phyloP scores from a whole-genome alignment of 2,888 invertebrate genomes.

The Hesperia comma region DNA sequence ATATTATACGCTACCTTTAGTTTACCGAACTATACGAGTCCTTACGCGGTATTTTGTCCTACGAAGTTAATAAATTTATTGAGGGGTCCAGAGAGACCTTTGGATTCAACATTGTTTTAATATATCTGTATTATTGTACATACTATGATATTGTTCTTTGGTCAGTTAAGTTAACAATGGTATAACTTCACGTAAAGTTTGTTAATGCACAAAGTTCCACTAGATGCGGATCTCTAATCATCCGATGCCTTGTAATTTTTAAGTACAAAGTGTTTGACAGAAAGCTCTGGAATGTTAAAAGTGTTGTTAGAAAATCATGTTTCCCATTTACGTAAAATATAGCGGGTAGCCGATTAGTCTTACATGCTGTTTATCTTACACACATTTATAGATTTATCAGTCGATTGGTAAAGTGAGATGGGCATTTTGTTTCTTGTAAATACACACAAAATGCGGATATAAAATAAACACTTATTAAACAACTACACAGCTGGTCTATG shows the following conservation, averaged over 20 bases:
- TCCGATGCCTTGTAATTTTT: conserved; percentile 69
- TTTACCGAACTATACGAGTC: too few relatives aligned
- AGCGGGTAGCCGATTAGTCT: conserved; percentile 21
- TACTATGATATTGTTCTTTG: conserved; percentile 44
- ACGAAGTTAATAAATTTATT: too few relatives aligned
- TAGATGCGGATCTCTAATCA: conserved; percentile 57
- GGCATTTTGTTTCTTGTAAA: conserved; percentile 65
- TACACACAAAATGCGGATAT: conserved; percentile 50
- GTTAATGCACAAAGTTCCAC: conserved; percentile 66
- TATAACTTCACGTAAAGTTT: conserved; percentile 27
- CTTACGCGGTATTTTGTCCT: too few relatives aligned
- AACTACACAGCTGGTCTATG: conserved; percentile 66
- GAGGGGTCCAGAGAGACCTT: too few relatives aligned
- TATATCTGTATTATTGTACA: conserved; percentile 10
- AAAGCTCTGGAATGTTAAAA: conserved; percentile 33
- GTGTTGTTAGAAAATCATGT: conserved; percentile 14
- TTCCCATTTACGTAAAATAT: conserved; percentile 7
- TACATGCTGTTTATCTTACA: conserved; percentile 13
- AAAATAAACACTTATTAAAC: conserved; percentile 51
- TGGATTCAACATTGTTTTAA: too few relatives aligned
- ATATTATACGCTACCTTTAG: too few relatives aligned
- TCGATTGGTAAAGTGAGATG: conserved; percentile 53
- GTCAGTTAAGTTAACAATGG: conserved; percentile 41
- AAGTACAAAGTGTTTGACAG: conserved; percentile 60
- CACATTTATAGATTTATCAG: conserved; percentile 43